Conservation (phyloP, 2,888 invertebrate species). For the Blomia tropicalis region DNA sequence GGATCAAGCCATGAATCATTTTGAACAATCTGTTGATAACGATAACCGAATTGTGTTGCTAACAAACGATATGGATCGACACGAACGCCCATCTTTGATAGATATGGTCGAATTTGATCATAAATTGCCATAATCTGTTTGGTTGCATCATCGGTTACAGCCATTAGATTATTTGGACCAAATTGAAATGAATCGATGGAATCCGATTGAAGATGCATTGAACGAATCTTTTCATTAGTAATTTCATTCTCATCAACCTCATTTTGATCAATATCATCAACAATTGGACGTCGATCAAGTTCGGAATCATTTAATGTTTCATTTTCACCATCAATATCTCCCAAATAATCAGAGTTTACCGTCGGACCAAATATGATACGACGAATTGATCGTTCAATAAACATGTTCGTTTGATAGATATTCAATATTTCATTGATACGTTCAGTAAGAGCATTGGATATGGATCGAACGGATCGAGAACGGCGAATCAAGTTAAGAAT, state of each 20-base stretch:
- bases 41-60: neutral
- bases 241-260: neutral
- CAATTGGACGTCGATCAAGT: too few species aligned
- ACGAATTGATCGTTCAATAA: constrained; percentile 6
- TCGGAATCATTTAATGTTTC: neutral
- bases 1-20: neutral
- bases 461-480: neutral
- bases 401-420: constrained; percentile 5
- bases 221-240: neutral
- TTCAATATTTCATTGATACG: constrained; percentile 4
- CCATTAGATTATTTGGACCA: neutral
- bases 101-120: neutral
- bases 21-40: neutral
- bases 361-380: constrained; percentile 12
- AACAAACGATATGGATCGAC: constrained; percentile 5
- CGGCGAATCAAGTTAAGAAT: neutral
- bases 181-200: neutral
- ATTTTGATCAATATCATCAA: too few species aligned
- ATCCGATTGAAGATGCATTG: neutral
- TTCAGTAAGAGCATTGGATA: neutral
- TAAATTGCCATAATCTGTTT: neutral
- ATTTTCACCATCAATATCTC: neutral
- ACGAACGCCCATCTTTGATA: neutral
- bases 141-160: neutral
- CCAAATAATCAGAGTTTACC: neutral